A percentile compares a stretch with the other conserved stretches of the same genome.
Evolutionary conservation across 2,888 invertebrate genomes (phyloP).

Genomic region (Gerris lacustris): DNA sequence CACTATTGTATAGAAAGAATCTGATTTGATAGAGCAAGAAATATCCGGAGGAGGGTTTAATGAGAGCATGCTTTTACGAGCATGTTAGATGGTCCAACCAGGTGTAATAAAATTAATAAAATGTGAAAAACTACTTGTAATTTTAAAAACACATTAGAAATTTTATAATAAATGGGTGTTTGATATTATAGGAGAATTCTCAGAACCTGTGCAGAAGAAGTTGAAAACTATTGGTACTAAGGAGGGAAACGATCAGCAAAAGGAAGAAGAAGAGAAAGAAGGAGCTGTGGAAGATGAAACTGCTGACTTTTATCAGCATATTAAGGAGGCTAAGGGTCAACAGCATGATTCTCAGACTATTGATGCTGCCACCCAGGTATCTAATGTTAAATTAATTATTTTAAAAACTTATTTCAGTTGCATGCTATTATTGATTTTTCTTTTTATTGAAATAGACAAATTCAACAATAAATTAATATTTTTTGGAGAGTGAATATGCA

Average conservation of each 20-base stretch:
- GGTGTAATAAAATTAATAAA: no score
- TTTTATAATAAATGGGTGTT: no score
- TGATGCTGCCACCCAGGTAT: constrained; percentile 43
- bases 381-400: constrained; percentile 11
- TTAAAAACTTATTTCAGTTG: constrained; percentile 6
- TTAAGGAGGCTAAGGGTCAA: constrained; percentile 58
- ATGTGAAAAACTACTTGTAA: no score
- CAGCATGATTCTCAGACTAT: constrained; percentile 48
- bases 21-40: no score
- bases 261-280: constrained; percentile 35
- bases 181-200: constrained; percentile 43
- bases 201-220: constrained; percentile 52
- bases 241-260: constrained; percentile 35
- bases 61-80: no score
- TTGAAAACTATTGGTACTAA: constrained; percentile 46
- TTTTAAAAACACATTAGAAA: no score
- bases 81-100: no score
- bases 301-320: constrained; percentile 66
- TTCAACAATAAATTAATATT: no score
- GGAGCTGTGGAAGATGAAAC: constrained; percentile 34
- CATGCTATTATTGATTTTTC: not conserved
- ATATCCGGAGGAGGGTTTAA: no score
- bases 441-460: no score
- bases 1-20: no score
- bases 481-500: no score